Percentiles rank a stretch among this genome's conserved stretches.
These are phyloP conservation scores for Drosophila recens DNA, from an alignment of 2,888 invertebrate genomes.

Conservation along the genomic window DNA sequence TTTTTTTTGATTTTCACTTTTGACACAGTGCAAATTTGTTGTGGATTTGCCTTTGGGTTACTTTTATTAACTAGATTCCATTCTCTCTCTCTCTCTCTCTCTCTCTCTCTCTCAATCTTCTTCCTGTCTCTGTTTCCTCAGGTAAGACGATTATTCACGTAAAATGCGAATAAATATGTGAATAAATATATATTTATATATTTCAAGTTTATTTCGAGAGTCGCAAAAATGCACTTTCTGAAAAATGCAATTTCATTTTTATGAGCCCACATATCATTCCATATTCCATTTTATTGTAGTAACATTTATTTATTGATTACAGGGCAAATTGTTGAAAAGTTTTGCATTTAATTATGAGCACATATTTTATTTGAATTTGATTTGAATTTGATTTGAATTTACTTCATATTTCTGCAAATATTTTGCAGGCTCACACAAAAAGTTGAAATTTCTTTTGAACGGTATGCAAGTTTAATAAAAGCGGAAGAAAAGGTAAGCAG, in stretches of 20 bases:
- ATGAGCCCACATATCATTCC: not conserved
- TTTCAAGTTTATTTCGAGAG: slow-evolving; percentile 24
- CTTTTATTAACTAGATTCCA: slow-evolving; percentile 12
- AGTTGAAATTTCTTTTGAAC: not conserved
- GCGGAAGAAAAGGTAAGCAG: too few species aligned
- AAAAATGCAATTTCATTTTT: slow-evolving; percentile 23
- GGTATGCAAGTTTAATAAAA: too few species aligned
- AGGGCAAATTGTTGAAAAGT: slow-evolving; percentile 19
- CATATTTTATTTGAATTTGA: slow-evolving; percentile 13
- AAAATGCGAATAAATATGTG: slow-evolving; percentile 20
- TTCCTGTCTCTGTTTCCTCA: not conserved
- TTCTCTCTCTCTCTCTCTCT: not conserved
- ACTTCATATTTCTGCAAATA: slow-evolving; percentile 4
- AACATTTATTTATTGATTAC: slow-evolving; percentile 36
- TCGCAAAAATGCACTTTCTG: slow-evolving; percentile 23
- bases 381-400: not conserved
- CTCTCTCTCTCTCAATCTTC: not conserved
- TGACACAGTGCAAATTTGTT: slow-evolving; percentile 20
- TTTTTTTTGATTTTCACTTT: slow-evolving; percentile 11
- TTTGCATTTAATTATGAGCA: slow-evolving; percentile 27
- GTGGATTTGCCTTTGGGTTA: not conserved
- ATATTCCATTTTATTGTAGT: not conserved
- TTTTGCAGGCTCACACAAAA: slow-evolving; percentile 1
- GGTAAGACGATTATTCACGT: not conserved
- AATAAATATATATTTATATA: slow-evolving; percentile 6